A percentile compares a stretch with the other conserved stretches of the same genome.
Evolutionary conservation across 2,113 vertebrate species (phyloP).

Genomic region (Terrapene triunguis): DNA sequence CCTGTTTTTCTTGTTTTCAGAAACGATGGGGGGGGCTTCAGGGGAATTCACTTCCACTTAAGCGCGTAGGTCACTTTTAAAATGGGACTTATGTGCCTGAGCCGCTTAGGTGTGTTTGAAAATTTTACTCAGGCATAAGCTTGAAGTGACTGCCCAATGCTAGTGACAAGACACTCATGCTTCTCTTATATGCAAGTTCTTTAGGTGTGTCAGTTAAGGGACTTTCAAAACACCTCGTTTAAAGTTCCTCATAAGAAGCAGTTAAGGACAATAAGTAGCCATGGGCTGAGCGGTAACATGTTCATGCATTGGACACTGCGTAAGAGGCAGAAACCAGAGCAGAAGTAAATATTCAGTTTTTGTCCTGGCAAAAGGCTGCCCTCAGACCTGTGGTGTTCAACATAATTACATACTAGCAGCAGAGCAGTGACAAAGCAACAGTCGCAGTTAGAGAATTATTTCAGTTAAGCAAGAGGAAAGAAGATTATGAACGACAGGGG

Average conservation of each 20-base stretch:
- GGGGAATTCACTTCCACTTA: no score
- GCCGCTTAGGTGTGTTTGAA: not conserved
- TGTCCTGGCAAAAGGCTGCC: slow-evolving; percentile 10
- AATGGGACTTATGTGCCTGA: not conserved
- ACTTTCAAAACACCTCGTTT: not conserved
- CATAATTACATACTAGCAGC: not conserved
- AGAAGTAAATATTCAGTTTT: slow-evolving; percentile 27
- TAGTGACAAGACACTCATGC: slow-evolving; percentile 29
- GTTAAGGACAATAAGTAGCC: not conserved
- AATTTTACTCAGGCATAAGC: not conserved
- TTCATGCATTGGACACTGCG: not conserved
- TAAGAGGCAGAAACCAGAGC: not conserved
- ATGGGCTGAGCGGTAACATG: slow-evolving; percentile 11
- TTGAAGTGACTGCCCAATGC: not conserved
- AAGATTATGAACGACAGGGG: slow-evolving; percentile 36
- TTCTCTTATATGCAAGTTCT: not conserved
- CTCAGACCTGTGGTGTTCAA: not conserved
- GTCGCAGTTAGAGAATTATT: not conserved
- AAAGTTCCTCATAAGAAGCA: slow-evolving; percentile 19
- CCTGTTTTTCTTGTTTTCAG: not conserved
- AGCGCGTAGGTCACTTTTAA: not conserved
- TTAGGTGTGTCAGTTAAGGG: not conserved
- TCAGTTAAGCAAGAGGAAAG: slow-evolving; percentile 18
- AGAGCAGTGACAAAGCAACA: not conserved
- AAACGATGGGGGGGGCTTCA: not conserved